A percentile compares a stretch with the other conserved stretches of the same genome.
Conservation (phyloP, 2,888 invertebrate species). For the Hydrotaea diabolus region DNA sequence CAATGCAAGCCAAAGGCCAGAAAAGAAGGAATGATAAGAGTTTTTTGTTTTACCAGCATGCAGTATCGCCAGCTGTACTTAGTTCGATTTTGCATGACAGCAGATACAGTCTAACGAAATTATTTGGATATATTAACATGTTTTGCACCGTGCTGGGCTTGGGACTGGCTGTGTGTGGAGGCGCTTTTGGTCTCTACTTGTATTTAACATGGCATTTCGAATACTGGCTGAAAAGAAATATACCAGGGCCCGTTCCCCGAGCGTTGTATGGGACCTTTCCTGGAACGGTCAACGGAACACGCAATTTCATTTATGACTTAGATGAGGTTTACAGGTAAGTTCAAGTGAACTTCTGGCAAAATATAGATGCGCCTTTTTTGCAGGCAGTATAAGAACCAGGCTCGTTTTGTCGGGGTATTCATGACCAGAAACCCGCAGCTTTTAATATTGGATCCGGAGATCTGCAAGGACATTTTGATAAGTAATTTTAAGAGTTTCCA, state of each 20-base stretch:
- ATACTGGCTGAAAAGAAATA: slow-evolving; percentile 77
- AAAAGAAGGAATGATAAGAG: not conserved
- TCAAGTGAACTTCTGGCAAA: not conserved
- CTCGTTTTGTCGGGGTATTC: slow-evolving; percentile 79
- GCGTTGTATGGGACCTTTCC: slow-evolving; percentile 77
- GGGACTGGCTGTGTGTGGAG: not conserved
- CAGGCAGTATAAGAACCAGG: slow-evolving; percentile 73
- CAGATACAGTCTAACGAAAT: not conserved
- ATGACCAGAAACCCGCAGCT: slow-evolving; percentile 77
- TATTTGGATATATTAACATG: not conserved
- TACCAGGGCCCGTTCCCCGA: slow-evolving; percentile 76
- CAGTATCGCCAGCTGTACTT: not conserved
- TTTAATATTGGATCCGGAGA: slow-evolving; percentile 78
- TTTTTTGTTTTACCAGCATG: not conserved
- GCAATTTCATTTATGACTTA: slow-evolving; percentile 77
- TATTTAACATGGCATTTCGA: slow-evolving; percentile 77
- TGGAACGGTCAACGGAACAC: slow-evolving; percentile 71
- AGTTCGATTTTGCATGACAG: not conserved
- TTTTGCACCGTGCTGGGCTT: not conserved
- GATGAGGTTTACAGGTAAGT: slow-evolving; percentile 79
- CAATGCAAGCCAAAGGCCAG: not conserved
- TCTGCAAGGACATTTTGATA: slow-evolving; percentile 79
- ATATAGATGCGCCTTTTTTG: slow-evolving; percentile 71
- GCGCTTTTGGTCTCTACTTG: not conserved
- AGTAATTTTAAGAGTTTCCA: slow-evolving; percentile 78